Conservation (phyloP, 2,888 invertebrate species). For the Hedychridium roseum region DNA sequence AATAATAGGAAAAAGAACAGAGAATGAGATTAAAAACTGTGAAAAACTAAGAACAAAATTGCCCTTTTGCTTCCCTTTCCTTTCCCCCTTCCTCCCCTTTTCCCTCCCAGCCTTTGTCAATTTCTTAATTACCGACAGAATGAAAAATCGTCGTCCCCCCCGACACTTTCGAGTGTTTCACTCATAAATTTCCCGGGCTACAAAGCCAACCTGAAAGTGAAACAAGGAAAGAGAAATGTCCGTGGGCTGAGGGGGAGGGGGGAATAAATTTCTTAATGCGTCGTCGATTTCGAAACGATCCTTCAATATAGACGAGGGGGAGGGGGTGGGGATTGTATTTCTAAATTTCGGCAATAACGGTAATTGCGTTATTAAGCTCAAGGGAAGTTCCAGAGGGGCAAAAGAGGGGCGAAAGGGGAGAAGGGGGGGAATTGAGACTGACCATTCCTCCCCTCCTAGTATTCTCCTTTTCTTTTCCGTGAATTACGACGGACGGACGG, state of each 20-base stretch:
- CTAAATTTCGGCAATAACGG: conserved; percentile 58
- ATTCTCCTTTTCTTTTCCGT: too few species aligned
- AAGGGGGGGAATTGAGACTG: conserved; percentile 28
- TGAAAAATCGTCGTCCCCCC: too few species aligned
- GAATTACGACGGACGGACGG: conserved; percentile 38
- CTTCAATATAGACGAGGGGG: too few species aligned
- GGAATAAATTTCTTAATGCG: conserved; percentile 10
- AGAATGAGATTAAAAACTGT: neutral
- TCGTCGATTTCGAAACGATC: too few species aligned
- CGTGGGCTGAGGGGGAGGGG: conserved; percentile 4
- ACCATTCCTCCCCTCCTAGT: conserved; percentile 61
- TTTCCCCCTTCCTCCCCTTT: neutral
- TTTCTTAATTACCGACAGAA: neutral
- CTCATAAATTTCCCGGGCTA: too few species aligned
- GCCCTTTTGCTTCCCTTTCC: neutral
- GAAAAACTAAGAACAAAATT: conserved; percentile 15
- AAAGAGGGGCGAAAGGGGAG: neutral
- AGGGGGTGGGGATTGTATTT: conserved; percentile 37
- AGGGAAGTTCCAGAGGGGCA: conserved; percentile 20
- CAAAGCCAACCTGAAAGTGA: too few species aligned
- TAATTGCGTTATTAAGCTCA: conserved; percentile 61
- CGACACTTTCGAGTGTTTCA: too few species aligned
- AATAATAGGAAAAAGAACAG: too few species aligned
- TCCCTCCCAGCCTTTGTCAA: neutral
- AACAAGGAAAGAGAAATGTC: neutral